Evolutionary conservation across 1,140 invertebrate genomes (phyloP), one percentile per base, ranked within the genome.

Genomic region (Drosophila mayri): DNA sequence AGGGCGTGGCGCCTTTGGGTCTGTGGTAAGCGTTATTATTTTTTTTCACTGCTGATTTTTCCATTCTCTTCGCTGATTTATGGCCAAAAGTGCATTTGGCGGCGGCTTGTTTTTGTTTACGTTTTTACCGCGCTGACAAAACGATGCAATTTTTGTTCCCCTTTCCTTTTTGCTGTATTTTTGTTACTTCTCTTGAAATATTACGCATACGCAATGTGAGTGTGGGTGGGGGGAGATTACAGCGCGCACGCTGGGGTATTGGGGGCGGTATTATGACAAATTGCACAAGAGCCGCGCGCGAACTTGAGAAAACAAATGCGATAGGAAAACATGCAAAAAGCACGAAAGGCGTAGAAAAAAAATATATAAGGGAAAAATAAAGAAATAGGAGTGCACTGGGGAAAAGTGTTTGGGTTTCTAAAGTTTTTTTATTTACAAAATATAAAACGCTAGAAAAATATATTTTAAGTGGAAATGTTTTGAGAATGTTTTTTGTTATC

Each of bases 221-320:
- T 47, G 20, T 10, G 55, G 18, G 30, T n/a, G 37, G 20, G 44
- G 32, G 32, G 20, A 37, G 50, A 54, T 54, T 55, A 55, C 35
- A 25, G 12, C 52, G 52, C 32, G 52, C 35, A 47, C 22, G 35
- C 20, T 35, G 52, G 52, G 52, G 52, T 38, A 55, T 55, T 55
- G 35, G 46, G 59, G 47, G 52, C 35, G 20, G 66, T 52, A 68
- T 58, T 70, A 74, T 88, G 72, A 84, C 80, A 84, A 90, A 87
- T 87, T 87, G 80, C 79, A 88, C 80, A 76, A 88, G 76, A 82
- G 71, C 60, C 67, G 70, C 58, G 75, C 74, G 78, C 83, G 83
- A 87, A 87, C 83, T 87, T 87, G 84, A 83, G 84, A 87, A 83
- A 87, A 86, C 81, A 87, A 87, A 88, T 88, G 84, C 84, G 76